A percentile compares a stretch with the other conserved stretches of the same genome.
Evolutionary conservation across 2,888 invertebrate genomes (phyloP).

Genomic region (Heliconius hortense): DNA sequence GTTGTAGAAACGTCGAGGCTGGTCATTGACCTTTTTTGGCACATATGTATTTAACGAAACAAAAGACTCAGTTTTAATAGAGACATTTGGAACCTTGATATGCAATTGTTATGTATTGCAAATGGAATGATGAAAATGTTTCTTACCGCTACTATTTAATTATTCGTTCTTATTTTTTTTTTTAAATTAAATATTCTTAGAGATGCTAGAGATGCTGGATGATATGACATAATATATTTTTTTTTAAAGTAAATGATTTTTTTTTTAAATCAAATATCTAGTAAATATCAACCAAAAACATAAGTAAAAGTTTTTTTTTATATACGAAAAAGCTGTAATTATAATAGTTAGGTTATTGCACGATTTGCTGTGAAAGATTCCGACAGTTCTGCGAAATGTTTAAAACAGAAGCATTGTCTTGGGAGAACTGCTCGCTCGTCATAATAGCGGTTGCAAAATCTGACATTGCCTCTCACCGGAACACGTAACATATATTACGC

Average conservation of each 20-base stretch:
- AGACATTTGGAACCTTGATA: conserved; percentile 74
- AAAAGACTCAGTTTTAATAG: conserved; percentile 73
- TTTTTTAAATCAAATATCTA: neutral
- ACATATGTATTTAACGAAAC: conserved; percentile 74
- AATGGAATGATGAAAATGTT: conserved; percentile 37
- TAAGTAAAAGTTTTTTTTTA: neutral
- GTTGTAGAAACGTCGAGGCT: conserved; percentile 80
- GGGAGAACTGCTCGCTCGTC: conserved; percentile 58
- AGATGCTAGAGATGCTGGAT: neutral
- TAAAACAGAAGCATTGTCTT: conserved; percentile 50
- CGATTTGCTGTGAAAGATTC: conserved; percentile 34
- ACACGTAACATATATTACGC: conserved; percentile 74
- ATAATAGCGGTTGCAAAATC: conserved; percentile 65
- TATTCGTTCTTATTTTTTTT: neutral
- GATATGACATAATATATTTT: neutral
- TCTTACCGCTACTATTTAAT: conserved; percentile 17
- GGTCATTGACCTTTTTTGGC: conserved; percentile 81
- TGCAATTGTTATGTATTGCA: conserved; percentile 44
- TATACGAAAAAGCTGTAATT: conserved; percentile 18
- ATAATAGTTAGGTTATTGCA: conserved; percentile 25
- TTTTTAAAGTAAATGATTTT: neutral
- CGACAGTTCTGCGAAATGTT: conserved; percentile 34
- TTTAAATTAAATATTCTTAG: neutral
- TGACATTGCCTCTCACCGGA: conserved; percentile 80
- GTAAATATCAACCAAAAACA: neutral